phyloP scores from a whole-genome alignment of 64 coral and sea anemone species.

The Porites australiensis region DNA sequence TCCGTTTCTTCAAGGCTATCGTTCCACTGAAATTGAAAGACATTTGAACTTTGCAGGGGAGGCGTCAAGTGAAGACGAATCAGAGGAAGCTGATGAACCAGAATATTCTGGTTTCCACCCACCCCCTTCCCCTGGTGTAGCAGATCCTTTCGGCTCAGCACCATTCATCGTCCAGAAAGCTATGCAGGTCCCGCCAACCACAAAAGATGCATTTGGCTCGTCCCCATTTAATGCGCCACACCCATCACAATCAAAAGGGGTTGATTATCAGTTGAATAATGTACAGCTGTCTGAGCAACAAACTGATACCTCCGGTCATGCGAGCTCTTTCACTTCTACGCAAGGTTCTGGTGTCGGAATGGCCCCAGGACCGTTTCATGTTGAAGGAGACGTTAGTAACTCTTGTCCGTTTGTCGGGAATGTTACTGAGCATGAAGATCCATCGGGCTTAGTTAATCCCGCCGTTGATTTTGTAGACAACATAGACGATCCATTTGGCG shows the following conservation, averaged over 20 bases:
- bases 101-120: slow-evolving; percentile 4
- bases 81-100: neutral
- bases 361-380: slow-evolving; percentile 16
- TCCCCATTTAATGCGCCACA: slow-evolving; percentile 24
- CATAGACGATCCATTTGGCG: slow-evolving; percentile 54
- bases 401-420: slow-evolving; percentile 16
- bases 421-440: slow-evolving; percentile 43
- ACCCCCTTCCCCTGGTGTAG: slow-evolving; percentile 43
- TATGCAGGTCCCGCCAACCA: slow-evolving; percentile 3
- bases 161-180: slow-evolving; percentile 45
- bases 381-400: slow-evolving; percentile 8
- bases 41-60: neutral
- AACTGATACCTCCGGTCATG: neutral
- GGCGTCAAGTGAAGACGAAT: slow-evolving; percentile 40
- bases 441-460: slow-evolving; percentile 47
- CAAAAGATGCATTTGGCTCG: slow-evolving; percentile 53
- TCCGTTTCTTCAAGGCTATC: slow-evolving; percentile 24
- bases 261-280: neutral
- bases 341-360: neutral
- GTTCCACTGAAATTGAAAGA: slow-evolving; percentile 4
- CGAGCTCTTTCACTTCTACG: neutral
- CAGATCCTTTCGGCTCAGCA: slow-evolving; percentile 66
- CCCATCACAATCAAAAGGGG: neutral
- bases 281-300: neutral
- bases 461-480: slow-evolving; percentile 52